Base-by-base conservation (phyloP, 2,797 vertebrate genomes). In the Spondyliosoma cantharus region DNA sequence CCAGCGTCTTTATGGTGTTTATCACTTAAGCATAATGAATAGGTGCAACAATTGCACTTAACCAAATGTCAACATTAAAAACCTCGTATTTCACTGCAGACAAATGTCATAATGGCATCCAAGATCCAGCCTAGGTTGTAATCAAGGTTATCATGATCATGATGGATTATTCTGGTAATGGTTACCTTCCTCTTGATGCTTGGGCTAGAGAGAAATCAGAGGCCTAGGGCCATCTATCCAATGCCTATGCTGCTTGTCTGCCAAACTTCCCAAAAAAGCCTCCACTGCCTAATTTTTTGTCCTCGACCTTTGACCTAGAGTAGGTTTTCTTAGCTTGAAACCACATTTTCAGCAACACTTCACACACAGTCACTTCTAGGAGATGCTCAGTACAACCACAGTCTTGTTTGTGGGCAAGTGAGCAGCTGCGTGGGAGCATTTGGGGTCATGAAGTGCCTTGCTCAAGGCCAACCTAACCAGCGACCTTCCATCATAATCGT, bases 391-490 rank as follows among this genome's bases (percentile, higher is more conserved):
- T 25, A 74, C 62, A 88, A 74, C 56, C 43, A 0, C 43, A 29
- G 80, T 63, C 58, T 71, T 85, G 72, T 91, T 72, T 78, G 74
- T 64, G 70, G 66, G 32, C 45, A 24, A 19, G 20, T 24, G 52
- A 61, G 60, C 71, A 87, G 83, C 80, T 82, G 71, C 59, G 20
- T 52, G 70, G 58, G 37, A 69, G 25, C 50, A 56, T 37, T 76
- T 63, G 27, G 48, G 66, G 43, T 77, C 73, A 61, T 82, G 49
- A 29, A 74, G 75, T 73, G 43, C 58, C 2, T 54, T 72, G 59
- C 74, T 45, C 63, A 71, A 85, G 25, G 80, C 71, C 70, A 87
- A 73, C 43, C 20, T 67, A 81, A 84, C 75, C 66, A 66, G 52
- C 52, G 4, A 84, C 50, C 75, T 74, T 66, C 32, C 32, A 81